Evolutionary conservation across 2,113 vertebrate species (phyloP), one percentile per base, ranked within the genome.

Genomic region (Urocolius indicus): DNA sequence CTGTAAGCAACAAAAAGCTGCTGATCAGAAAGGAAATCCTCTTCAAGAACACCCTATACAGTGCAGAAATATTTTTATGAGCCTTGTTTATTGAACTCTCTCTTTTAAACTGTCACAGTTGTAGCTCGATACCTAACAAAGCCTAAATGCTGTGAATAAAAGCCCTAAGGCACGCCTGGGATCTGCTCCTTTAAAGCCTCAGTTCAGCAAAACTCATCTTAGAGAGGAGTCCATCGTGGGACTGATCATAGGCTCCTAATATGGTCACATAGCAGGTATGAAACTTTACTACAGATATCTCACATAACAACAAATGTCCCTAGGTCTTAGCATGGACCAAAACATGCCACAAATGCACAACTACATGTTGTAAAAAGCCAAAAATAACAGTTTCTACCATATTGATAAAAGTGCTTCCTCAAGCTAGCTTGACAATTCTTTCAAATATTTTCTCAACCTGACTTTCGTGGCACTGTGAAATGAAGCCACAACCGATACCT

Each of bases 181-280:
- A 32, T 83, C 32, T 26, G 5, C 5, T 26, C 15, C 13, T 73
- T 67, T 55, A 67, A 85, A 75, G 29, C n/a, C 34, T 55, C 4
- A 6, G 3, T 15, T 45, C 38, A 76, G 49, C 23, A 85, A 83
- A 61, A 54, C 9, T 3, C 7, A 15, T 66, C 9, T 90, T 46
- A 46, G 51, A 46, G 27, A 45, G 19, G 14, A 69, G 6, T 46
- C 27, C 18, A 3, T 6, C 5, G 3, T 20, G 27, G n/a, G 32
- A 62, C 38, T 4, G 1, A 41, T 13, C 29, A 59, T 20, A 54
- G 13, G 18, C 16, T 41, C 2, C 1, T 20, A 7, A n/a, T 45
- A 43, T 1, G 5, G 29, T 55, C 3, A 1, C 2, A 4, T 14
- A 3, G 7, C 24, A 89, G 36, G 5, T 29, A n/a, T 14, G 30